Evolutionary conservation across 2,797 vertebrate genomes (phyloP), one percentile per base, ranked within the genome.

Genomic region (Cyprinodon diabolis): DNA sequence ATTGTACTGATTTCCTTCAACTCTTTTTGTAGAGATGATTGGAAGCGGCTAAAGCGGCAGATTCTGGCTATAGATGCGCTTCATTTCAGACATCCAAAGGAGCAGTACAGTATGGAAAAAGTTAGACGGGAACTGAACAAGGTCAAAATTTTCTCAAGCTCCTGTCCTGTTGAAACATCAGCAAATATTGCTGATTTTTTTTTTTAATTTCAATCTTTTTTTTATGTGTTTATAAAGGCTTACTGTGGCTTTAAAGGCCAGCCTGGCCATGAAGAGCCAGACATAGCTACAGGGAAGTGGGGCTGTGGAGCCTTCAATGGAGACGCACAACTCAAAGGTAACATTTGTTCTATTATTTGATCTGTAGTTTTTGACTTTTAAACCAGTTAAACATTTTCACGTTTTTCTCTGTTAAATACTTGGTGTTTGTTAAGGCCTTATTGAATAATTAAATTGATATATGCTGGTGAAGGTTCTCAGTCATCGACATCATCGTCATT

Each of bases 261-360:
- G 0, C 1, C 57, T 0, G 6, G 9, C 0, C 8, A 7, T 0
- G 0, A 74, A 10, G 78, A 86, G 8, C 80, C 92, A 0, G 90
- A 92, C 74, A 84, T 95, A 1, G 95, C 95, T 17, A 95, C 95
- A 0, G 95, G 95, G 0, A 95, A 94, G 77, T 95, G 95, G 95
- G 94, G 94, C 70, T 95, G 95, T 21, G 95, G 94, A 6, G 94
- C 89, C 9, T 95, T 91, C 58, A 86, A 90, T 0, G 95, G 95
- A 43, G 95, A 95, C 79, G 69, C 88, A 4, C 84, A 89, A 35
- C 93, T 95, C 67, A 95, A 95, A 95, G 94, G 95, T 95, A 35
- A 1, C 35, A 6, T 4, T 68, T 52, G 17, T 43, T 14, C 35
- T n/a, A 2, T 1, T 40, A 8, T 60, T 10, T 15, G 15, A 35